Percentiles rank a stretch among this genome's conserved stretches.
phyloP scores from a whole-genome alignment of 2,113 vertebrate genomes.

The Eubucco bourcierii region DNA sequence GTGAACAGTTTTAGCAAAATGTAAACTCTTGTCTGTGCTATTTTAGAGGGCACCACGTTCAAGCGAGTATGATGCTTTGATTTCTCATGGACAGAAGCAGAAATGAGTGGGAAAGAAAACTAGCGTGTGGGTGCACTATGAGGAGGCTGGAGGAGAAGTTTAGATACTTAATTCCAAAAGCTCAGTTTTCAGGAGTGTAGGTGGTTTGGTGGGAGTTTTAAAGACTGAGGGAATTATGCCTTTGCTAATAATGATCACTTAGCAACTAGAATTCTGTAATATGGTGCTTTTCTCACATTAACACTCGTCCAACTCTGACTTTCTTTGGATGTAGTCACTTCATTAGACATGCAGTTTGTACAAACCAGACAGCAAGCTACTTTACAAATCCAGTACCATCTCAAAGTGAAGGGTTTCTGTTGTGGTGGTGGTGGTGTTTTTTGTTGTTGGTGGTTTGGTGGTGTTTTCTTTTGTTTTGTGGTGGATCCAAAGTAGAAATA shows the following conservation, averaged over 20 bases:
- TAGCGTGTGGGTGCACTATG: neutral
- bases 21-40: neutral
- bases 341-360: neutral
- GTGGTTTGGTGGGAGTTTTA: conserved; percentile 54
- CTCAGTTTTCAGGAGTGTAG: neutral
- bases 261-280: conserved; percentile 26
- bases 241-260: conserved; percentile 52
- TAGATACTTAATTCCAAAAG: neutral
- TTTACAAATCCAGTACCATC: neutral
- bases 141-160: neutral
- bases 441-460: neutral
- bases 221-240: neutral
- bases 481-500: neutral
- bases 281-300: neutral
- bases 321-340: too few relatives aligned
- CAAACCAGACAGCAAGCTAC: neutral
- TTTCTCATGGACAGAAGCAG: neutral
- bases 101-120: neutral
- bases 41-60: neutral
- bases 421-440: neutral
- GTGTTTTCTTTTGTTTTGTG: neutral
- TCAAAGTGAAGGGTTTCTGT: neutral
- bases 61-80: neutral
- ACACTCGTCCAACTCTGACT: neutral
- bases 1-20: neutral